Evolutionary conservation across 2,113 vertebrate genomes (phyloP), one percentile per base, ranked within the genome.

Genomic region (Salvelinus alpinus): DNA sequence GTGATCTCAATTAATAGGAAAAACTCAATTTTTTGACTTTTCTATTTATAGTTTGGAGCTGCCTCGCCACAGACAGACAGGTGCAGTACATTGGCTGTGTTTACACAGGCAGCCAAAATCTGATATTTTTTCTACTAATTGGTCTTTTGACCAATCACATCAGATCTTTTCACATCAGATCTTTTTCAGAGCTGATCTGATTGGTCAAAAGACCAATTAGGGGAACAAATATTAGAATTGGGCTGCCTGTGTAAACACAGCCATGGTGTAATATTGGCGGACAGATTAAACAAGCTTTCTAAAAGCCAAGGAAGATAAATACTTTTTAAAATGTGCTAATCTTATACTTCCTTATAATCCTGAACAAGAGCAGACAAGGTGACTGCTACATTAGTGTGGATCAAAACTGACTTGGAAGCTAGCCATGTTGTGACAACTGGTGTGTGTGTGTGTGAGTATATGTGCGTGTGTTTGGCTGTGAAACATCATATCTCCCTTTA

Each of bases 321-420:
- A 90, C 88, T 86, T 86, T 91, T 87, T 84, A 86, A 92, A 91
- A 87, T 82, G 66, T 89, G 86, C 79, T 93, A 91, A 92, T 94
- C 91, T 86, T 82, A n/a, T 84, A 59, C 75, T 81, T 85, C 71
- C 14, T 89, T 90, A 87, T 91, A 94, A 93, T 93, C 86, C 76
- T 78, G 79, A 77, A 74, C 38, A 44, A 44, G 9, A 44, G 38
- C 38, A 44, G 38, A 44, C 84, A 90, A 92, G 88, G 89, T 89
- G 89, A 91, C 81, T 66, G 44, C 84, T 87, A 77, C 78, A 82
- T 84, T 85, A 76, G 83, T 64, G 81, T 83, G 81, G 70, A 83
- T 88, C 44, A 85, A 75, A 73, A 76, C 79, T 82, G 69, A 81
- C 34, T 18, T 54, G 14, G 51, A 54, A 27, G n/a, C 64, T 70